A percentile compares a stretch with the other conserved stretches of the same genome.
Evolutionary conservation across 2,888 invertebrate genomes (phyloP).

Genomic region (Alitta virens): DNA sequence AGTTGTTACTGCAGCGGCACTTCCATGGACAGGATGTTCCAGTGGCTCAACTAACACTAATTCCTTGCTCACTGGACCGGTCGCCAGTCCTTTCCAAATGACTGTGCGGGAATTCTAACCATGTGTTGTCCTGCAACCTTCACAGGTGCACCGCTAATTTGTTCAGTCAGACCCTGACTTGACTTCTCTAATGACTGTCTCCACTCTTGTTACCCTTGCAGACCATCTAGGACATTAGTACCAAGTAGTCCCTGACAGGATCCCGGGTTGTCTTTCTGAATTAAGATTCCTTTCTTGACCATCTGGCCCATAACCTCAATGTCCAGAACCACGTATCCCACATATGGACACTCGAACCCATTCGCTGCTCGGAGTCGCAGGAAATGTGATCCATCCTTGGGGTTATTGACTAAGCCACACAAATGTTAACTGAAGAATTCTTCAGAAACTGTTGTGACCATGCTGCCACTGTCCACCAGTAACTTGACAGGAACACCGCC

Average conservation of each 20-base stretch:
- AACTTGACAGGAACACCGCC: too few species aligned
- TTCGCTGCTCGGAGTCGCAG: background rate
- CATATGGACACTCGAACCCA: background rate
- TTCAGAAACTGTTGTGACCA: background rate
- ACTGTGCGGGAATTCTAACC: background rate
- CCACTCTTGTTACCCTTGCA: background rate
- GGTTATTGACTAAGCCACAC: background rate
- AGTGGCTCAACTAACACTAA: background rate
- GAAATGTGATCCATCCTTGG: background rate
- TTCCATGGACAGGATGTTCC: background rate
- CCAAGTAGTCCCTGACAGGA: background rate
- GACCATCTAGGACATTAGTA: background rate
- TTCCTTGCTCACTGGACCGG: background rate
- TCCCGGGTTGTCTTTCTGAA: background rate
- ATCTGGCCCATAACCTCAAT: background rate
- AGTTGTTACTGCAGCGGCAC: background rate
- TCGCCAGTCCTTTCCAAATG: background rate
- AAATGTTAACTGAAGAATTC: background rate
- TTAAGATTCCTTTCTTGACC: background rate
- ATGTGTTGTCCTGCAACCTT: background rate
- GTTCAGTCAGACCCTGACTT: background rate
- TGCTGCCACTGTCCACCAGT: background rate
- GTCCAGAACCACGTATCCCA: background rate
- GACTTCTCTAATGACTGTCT: background rate
- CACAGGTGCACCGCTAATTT: background rate